Conservation (phyloP, 2,113 vertebrate species). For the Guaruba guarouba region DNA sequence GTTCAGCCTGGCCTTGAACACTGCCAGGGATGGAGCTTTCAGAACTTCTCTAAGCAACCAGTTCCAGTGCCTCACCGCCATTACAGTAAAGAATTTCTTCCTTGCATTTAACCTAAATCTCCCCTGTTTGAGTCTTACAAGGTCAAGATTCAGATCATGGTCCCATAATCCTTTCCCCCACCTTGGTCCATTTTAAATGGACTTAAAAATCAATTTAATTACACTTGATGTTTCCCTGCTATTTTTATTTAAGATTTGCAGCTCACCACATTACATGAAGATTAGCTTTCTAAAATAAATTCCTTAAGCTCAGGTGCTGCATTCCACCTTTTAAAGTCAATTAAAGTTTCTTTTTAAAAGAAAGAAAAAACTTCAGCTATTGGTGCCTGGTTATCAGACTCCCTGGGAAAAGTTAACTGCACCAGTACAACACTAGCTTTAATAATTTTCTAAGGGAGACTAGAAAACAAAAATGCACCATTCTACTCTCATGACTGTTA, state of each 20-base stretch:
- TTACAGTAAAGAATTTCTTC: neutral
- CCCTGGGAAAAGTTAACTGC: neutral
- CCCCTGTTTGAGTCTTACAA: neutral
- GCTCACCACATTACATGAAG: neutral
- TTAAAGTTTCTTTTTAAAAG: neutral
- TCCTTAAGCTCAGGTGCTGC: constrained; percentile 19
- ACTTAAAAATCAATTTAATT: constrained; percentile 61
- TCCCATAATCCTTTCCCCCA: constrained; percentile 1
- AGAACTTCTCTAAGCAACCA: neutral
- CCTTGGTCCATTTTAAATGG: constrained; percentile 36
- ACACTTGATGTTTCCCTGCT: constrained; percentile 41
- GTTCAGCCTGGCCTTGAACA: neutral
- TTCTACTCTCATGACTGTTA: neutral
- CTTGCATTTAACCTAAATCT: neutral
- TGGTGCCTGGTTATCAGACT: neutral
- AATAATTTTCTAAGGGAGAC: neutral
- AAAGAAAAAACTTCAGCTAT: neutral
- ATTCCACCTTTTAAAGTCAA: neutral
- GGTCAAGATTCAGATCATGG: neutral
- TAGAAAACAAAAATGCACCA: neutral
- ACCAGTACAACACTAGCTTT: neutral
- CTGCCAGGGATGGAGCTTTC: neutral
- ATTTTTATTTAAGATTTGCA: constrained; percentile 56
- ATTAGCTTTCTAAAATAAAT: constrained; percentile 34
- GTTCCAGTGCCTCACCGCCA: neutral